Evolutionary conservation across 2,888 invertebrate genomes (phyloP), one percentile per base, ranked within the genome.

Genomic region (Sinotaia quadrata): DNA sequence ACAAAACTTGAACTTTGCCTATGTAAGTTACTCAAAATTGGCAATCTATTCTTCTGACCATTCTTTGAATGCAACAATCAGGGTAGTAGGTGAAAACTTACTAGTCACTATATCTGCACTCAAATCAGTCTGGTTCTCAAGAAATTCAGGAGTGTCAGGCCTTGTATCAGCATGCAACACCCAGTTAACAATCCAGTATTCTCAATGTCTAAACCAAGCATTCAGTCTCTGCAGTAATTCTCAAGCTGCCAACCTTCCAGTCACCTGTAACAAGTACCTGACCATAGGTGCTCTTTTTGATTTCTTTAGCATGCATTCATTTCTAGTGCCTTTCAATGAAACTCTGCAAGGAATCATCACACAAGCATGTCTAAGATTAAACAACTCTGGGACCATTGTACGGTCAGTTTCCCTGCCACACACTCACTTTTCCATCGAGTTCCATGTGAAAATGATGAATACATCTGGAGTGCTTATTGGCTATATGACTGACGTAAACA

Each of bases 401-500:
- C 44, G 72, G 12, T 57, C 57, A 3, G 33, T 81, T 2, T 58
- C 68, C 8, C 47, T 81, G 31, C 81, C 78, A 4, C 21, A 47
- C 1, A 36, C 60, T 4, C 69, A 72, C 41, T 79, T 81, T 54
- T 78, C 80, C 10, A 31, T 81, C 8, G 82, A 82, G 67, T 37
- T 82, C 15, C 77, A 79, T 61, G 78, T 81, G 3, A 79, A 79
- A 31, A 76, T 78, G 33, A 62, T 54, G 24, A 56, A 56, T 36
- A 67, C 67, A 18, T 73, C 75, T 7, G 81, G 80, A 2, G 73
- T 79, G 8, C 60, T 81, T 24, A 56, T 79, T 36, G 68, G 76
- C n/a, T 81, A 78, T 58, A 58, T 65, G 29, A 54, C 59, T 2
- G 57, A 59, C 27, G 59, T 49, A 2, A 59, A 71, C 33, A 21